Percentiles rank a stretch among this genome's conserved stretches.
These are phyloP conservation scores for Volucella bombylans DNA, from an alignment of 2,888 invertebrate genomes.

Conservation along the genomic window DNA sequence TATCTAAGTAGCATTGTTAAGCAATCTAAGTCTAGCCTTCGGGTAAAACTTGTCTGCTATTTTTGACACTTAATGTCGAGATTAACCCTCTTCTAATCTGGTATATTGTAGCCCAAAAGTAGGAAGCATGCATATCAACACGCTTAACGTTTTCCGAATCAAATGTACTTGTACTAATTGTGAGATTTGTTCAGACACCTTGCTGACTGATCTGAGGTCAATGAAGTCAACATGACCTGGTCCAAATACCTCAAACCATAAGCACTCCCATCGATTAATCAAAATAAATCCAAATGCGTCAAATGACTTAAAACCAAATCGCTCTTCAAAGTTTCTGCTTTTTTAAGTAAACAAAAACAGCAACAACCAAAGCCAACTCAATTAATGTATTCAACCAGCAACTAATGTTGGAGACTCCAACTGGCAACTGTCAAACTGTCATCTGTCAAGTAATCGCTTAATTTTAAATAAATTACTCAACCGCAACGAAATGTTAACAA, in stretches of 20 bases:
- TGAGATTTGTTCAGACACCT: not conserved
- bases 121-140: no score
- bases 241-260: conserved; percentile 23
- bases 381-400: conserved; percentile 59
- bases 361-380: conserved; percentile 33
- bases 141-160: no score
- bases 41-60: no score
- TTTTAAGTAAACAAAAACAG: not conserved
- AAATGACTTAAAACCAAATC: conserved; percentile 37
- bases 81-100: no score
- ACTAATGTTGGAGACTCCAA: conserved; percentile 65
- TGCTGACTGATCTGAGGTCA: conserved; percentile 28
- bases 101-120: no score
- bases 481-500: conserved; percentile 31
- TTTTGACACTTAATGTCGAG: no score
- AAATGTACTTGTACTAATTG: not conserved
- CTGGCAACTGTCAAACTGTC: conserved; percentile 19
- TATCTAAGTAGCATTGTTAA: no score
- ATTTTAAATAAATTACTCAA: conserved; percentile 59
- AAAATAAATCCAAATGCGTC: conserved; percentile 37
- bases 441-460: conserved; percentile 62
- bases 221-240: conserved; percentile 40
- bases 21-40: no score
- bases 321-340: not conserved
- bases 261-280: conserved; percentile 43